Conservation (phyloP, 53 echinoderm and acorn worm genomes). For the Holothuria scabra region DNA sequence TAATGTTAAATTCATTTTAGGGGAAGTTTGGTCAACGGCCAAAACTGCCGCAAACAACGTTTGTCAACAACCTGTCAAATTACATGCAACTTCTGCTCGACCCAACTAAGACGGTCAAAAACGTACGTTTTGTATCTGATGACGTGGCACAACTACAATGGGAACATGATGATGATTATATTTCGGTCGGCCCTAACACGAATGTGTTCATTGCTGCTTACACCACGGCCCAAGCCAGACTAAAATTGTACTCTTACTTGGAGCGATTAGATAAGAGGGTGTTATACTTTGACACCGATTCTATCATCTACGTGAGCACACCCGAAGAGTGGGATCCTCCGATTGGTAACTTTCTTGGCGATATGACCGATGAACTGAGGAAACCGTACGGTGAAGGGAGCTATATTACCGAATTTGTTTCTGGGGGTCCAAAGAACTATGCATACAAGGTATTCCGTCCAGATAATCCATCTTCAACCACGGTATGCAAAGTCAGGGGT, state of each 20-base stretch:
- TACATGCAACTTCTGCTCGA: slow-evolving; percentile 1
- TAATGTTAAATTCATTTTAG: slow-evolving; percentile 68
- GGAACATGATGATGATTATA: not conserved
- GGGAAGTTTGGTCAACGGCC: slow-evolving; percentile 64
- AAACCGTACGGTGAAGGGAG: slow-evolving; percentile 54
- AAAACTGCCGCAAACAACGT: too few species aligned
- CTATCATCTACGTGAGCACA: too few species aligned
- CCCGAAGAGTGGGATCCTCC: slow-evolving; percentile 9
- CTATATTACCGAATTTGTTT: slow-evolving; percentile 52
- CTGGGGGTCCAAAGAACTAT: slow-evolving; percentile 59
- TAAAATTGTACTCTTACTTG: slow-evolving; percentile 20
- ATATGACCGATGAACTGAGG: slow-evolving; percentile 65
- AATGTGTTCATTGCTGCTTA: slow-evolving; percentile 33
- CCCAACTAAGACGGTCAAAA: not conserved
- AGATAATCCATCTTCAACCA: not conserved
- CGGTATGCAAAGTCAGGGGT: too few species aligned
- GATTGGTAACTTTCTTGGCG: slow-evolving; percentile 56
- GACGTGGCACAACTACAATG: slow-evolving; percentile 11
- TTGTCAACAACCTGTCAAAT: too few species aligned
- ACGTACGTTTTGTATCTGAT: not conserved
- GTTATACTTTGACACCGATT: too few species aligned
- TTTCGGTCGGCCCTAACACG: not conserved
- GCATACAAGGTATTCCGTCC: slow-evolving; percentile 45
- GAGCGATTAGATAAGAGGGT: too few species aligned
- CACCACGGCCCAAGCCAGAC: slow-evolving; percentile 26